Base-by-base conservation (phyloP, 2,797 vertebrate species). In the Cygnus olor region DNA sequence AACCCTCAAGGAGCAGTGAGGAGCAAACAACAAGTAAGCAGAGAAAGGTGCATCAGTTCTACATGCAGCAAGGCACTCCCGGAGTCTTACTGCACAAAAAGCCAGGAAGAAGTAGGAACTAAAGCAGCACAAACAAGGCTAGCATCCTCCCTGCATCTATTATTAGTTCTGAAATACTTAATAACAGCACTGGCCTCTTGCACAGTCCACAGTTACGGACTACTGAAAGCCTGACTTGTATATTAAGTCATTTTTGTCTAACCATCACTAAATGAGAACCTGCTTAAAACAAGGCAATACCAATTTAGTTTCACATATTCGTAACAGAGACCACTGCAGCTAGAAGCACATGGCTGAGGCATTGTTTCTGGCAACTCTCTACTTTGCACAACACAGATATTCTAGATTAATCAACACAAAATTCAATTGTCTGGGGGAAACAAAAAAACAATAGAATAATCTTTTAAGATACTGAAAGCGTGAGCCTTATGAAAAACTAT, bases 341-440 rank as follows among this genome's bases (percentile, higher is more conserved):
- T 18, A 63, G 38, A 86, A 69, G n/a, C 60, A 72, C 56, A 68
- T 44, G 36, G 69, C 40, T 57, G 45, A 80, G 11, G 27, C 18
- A 76, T 30, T 47, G 53, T 51, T 95, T 71, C 89, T 27, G 25
- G 49, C 7, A 16, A 77, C 71, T 77, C 40, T 65, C 45, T 57
- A 15, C 36, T 80, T 87, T 22, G 40, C 19, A 10, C 45, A 81
- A 81, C 80, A 79, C 40, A 81, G 49, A 9, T 90, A 94, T 32
- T 94, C 84, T 60, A 84, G 21, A 38, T 86, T 84, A 89, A 89
- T 79, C 68, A 89, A 95, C 54, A 81, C 21, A 66, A 77, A 86
- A 42, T 58, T 77, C 61, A 82, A 56, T 7, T 85, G 49, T 54
- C 40, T 14, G 0, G 1, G 1, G 18, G 21, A 89, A 92, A 92